Conservation (phyloP, 2,113 vertebrate genomes). For the Onychorhynchus coronatus region DNA sequence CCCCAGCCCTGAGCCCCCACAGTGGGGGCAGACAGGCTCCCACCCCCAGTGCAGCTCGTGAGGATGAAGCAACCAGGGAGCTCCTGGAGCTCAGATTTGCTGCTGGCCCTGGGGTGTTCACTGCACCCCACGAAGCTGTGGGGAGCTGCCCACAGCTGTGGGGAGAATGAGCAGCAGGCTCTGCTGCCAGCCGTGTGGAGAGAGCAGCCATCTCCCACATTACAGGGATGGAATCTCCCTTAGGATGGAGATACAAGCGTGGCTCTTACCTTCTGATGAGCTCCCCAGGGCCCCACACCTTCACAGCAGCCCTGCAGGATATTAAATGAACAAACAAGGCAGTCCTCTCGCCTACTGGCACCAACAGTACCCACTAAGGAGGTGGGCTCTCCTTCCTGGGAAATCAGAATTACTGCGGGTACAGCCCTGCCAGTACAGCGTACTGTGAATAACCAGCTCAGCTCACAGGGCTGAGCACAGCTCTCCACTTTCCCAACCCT, state of each 20-base stretch:
- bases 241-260: neutral
- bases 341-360: accelerated
- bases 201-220: neutral
- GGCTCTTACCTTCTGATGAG: neutral
- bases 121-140: accelerated
- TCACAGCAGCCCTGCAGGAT: neutral
- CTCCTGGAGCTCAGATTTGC: neutral
- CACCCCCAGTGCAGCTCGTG: accelerated
- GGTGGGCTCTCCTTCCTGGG: neutral
- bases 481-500: neutral
- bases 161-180: neutral
- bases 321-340: neutral
- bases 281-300: neutral
- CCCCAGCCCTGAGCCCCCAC: neutral
- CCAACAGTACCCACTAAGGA: neutral
- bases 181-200: neutral
- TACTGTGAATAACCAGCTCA: neutral
- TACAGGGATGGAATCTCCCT: neutral
- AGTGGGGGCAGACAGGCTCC: accelerated
- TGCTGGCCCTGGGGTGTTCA: neutral
- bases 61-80: neutral
- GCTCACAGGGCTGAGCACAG: neutral
- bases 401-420: neutral
- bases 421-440: neutral
- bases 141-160: neutral